Base-by-base conservation (phyloP, 2,888 invertebrate genomes). In the Ophioninae sp. region DNA sequence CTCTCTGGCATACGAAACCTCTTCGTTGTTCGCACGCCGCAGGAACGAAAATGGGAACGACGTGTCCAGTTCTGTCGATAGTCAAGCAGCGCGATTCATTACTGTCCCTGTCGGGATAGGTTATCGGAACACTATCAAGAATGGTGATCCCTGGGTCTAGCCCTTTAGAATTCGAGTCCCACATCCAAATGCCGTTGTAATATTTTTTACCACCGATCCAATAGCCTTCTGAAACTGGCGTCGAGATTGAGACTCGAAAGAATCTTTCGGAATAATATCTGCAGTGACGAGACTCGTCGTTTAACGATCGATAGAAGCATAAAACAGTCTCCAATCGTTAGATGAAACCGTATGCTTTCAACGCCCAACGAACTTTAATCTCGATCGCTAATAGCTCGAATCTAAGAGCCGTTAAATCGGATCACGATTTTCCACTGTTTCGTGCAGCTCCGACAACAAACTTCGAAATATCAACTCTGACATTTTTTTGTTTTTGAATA, bases 1-100 rank as follows among this genome's bases (percentile, higher is more conserved):
- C 75, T 81, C 85, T 85, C 75, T 88, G 87, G 30, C 88, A 89
- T 50, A 88, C 81, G 50, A 89, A 86, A 65, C 86, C 81, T 20
- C 86, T 85, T 30, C 75, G 75, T n/a, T 86, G 82, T 62, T 88
- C 84, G 75, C 89, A 89, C 20, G 81, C 75, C 3, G 81, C 67
- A 6, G 85, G 84, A 20, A 88, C 41, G 72, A 87, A 87, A 73
- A 82, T 67, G n/a, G 88, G 85, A 17, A 67, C 20, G 50, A 83
- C 79, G 57, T 87, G 86, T 61, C 81, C 82, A 13, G 44, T 81
- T 8, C 86, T 77, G 61, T 81, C 83, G 68, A 88, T 78, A 7
- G 85, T 85, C 7, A 88, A 68, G 64, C 87, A 88, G 13, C 74
- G 67, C 30, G 75, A 30, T 20, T 82, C 77, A n/a, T 77, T 77